Base-by-base conservation (phyloP, 2,113 vertebrate species). In the Ceyx melanurus region DNA sequence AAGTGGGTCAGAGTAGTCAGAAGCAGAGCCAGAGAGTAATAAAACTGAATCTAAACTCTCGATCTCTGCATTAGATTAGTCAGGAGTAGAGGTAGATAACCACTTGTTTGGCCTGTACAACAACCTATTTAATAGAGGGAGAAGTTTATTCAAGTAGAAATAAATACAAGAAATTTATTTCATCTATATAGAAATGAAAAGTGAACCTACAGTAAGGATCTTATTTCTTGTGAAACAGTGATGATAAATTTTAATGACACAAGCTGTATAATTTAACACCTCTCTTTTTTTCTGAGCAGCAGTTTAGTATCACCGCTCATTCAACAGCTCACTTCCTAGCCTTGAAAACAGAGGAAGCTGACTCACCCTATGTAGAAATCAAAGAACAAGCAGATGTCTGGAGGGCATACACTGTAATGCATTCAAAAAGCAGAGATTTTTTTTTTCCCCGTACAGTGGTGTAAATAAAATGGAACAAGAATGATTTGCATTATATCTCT, bases 331-430 rank as follows among this genome's bases (percentile, higher is more conserved):
- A 54, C 7, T 88, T 86, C 57, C 68, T 77, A 80, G 79, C 48
- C 79, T 77, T 62, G 62, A 89, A 89, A 60, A 66, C 80, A 82
- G 75, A 80, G 61, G 43, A 93, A 90, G 72, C 79, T 95, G 93
- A 94, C 79, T 93, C 94, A 94, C 12, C 10, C 68, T 88, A 77
- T 53, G 72, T 37, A 72, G 61, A 94, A 95, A 81, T 83, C 61
- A 93, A 88, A 95, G 82, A 82, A 87, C 68, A 87, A 40, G 62
- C 78, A 93, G 84, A 88, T 89, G 62, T 89, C 93, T 94, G 78
- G 57, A 91, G 81, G 66, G 48, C 51, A 71, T 80, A 77, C 10
- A 2, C 56, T 60, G 56, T 23, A 74, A 21, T 64, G 56, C 60
- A 88, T 86, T 95, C 58, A 77, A 60, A 88, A 75, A 88, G 40